Evolutionary conservation across 2,113 vertebrate genomes (phyloP), one percentile per base, ranked within the genome.

Genomic region (Salvelinus alpinus): DNA sequence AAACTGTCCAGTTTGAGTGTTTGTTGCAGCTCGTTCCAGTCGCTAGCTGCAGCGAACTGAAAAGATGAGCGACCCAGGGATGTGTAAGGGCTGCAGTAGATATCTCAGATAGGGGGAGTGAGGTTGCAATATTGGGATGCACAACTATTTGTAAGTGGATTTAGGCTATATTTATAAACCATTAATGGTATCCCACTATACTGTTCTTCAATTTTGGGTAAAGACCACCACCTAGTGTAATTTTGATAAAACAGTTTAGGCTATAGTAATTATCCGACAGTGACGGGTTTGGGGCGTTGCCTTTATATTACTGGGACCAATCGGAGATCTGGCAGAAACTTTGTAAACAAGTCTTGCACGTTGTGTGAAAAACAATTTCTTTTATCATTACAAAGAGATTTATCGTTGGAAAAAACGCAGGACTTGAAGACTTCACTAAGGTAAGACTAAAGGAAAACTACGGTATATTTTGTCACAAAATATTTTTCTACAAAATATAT

Each of bases 291-390:
- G 71, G 86, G 86, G 86, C 86, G 86, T 84, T 71, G 84, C 24
- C 84, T 70, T 76, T 65, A n/a, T n/a, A 18, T 62, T n/a, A 29
- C 27, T 14, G 31, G 64, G 77, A 64, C 86, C 86, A 87, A 87
- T 87, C 71, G 74, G 81, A 82, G 20, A 59, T 47, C 25, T 57
- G 71, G 70, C 77, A 69, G 59, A 51, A 47, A 84, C 86, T 82
- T 85, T 85, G 84, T 87, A 85, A 87, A 87, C 86, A 87, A 85
- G 68, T 80, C 64, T 54, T 27, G 70, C 84, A 82, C 76, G 84
- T 6, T 82, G 84, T 70, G 47, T 74, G 54, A 57, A 85, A 81
- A 79, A 70, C 73, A 70, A 78, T 66, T 66, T 64, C 2, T 64
- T 64, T 66, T 4, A 27, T 14, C 24, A 81, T 75, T 80, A 74